Conservation (phyloP, 2,888 invertebrate species). For the Ectemnius lituratus region DNA sequence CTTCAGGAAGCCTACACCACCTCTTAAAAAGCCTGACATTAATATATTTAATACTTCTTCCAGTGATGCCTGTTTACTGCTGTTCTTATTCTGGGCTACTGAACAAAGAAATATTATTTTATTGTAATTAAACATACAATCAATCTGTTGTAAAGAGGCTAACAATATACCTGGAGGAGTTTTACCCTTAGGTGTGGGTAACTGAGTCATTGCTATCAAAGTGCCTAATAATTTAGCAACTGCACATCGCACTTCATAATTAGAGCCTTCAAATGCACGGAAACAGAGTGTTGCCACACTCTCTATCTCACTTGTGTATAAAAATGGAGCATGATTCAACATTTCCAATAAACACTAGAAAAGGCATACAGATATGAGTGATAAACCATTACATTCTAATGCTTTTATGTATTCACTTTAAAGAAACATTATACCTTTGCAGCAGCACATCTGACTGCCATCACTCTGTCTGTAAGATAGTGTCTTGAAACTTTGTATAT, state of each 20-base stretch:
- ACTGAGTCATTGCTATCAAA: constrained; percentile 91
- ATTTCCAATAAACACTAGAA: constrained; percentile 91
- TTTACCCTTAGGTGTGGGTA: constrained; percentile 80
- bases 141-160: no score
- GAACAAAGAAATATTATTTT: constrained; percentile 8
- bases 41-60: constrained; percentile 95
- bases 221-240: constrained; percentile 95
- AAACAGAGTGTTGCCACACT: constrained; percentile 94
- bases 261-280: constrained; percentile 93
- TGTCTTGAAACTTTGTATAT: constrained; percentile 94
- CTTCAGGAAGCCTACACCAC: constrained; percentile 96
- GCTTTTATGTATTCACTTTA: background rate
- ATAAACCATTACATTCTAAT: background rate
- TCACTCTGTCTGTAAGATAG: constrained; percentile 93
- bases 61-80: constrained; percentile 85
- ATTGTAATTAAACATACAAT: no score
- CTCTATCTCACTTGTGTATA: constrained; percentile 94
- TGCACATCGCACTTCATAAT: constrained; percentile 94
- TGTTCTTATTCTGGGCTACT: constrained; percentile 81
- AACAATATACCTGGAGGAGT: constrained; percentile 76
- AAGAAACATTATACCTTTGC: constrained; percentile 81
- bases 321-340: constrained; percentile 90
- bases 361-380: constrained; percentile 27
- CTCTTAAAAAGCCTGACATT: constrained; percentile 95
- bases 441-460: constrained; percentile 95